Conservation (phyloP, 2,797 vertebrate species). For the Eleutherodactylus coqui region DNA sequence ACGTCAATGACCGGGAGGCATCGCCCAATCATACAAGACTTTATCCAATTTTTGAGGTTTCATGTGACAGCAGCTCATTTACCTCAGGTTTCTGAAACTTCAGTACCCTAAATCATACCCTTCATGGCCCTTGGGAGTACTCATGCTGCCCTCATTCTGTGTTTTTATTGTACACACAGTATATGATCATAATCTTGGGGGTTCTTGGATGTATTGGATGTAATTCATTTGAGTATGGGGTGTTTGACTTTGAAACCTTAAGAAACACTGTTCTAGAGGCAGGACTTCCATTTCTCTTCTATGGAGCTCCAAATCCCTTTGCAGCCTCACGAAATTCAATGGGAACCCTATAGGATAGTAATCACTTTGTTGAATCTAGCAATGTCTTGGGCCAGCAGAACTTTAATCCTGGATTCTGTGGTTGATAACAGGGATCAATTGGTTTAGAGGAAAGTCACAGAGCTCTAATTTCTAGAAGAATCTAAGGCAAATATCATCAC, state of each 20-base stretch:
- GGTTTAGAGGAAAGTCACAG: background rate
- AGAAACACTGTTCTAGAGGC: no score
- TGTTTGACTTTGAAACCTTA: no score
- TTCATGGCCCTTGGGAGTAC: background rate
- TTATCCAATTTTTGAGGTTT: no score
- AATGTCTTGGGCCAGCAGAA: background rate
- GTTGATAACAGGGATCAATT: background rate
- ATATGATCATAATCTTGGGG: no score
- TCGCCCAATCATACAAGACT: no score
- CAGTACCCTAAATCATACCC: no score
- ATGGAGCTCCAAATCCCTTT: no score
- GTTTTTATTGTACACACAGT: no score
- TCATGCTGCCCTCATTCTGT: background rate
- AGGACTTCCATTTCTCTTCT: no score
- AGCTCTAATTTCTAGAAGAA: background rate
- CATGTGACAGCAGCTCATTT: background rate
- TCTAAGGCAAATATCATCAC: background rate
- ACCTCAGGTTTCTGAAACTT: background rate
- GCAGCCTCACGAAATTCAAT: background rate
- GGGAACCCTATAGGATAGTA: background rate
- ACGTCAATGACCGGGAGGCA: no score
- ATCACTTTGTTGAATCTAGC: background rate
- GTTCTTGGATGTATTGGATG: no score
- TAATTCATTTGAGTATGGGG: no score
- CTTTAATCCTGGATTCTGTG: background rate